Percentiles rank a stretch among this genome's conserved stretches.
phyloP scores from a whole-genome alignment of 2,888 invertebrate genomes.

The Idaea biselata region DNA sequence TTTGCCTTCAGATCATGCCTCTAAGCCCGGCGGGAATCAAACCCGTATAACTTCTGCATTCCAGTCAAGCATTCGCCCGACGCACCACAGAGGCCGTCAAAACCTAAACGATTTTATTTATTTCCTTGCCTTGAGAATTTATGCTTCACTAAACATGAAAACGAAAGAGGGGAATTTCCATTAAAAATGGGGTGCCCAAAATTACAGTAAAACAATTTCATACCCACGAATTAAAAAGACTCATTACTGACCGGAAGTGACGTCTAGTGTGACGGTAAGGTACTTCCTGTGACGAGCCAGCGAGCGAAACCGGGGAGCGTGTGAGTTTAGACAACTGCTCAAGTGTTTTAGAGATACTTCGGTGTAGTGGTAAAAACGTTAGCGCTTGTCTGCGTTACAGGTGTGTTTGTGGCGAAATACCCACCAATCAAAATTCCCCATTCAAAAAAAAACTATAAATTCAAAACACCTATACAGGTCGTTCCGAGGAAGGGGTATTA shows the following conservation, averaged over 20 bases:
- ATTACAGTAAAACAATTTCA: background rate
- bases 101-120: too few species aligned
- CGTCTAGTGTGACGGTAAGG: constrained; percentile 12
- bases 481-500: too few species aligned
- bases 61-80: too few species aligned
- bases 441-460: too few species aligned
- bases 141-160: background rate
- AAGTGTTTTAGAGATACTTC: background rate
- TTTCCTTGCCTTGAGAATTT: background rate
- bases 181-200: background rate
- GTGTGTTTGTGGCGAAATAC: too few species aligned
- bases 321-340: background rate
- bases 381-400: too few species aligned
- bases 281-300: constrained; percentile 11
- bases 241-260: constrained; percentile 10
- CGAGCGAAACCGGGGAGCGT: background rate
- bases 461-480: too few species aligned
- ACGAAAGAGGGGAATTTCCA: background rate
- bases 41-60: too few species aligned
- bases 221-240: background rate
- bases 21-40: too few species aligned
- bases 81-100: too few species aligned
- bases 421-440: too few species aligned
- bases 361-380: background rate
- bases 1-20: too few species aligned